A percentile compares a stretch with the other conserved stretches of the same genome.
phyloP scores from a whole-genome alignment of 1,140 invertebrate genomes.

The Drosophila lini region DNA sequence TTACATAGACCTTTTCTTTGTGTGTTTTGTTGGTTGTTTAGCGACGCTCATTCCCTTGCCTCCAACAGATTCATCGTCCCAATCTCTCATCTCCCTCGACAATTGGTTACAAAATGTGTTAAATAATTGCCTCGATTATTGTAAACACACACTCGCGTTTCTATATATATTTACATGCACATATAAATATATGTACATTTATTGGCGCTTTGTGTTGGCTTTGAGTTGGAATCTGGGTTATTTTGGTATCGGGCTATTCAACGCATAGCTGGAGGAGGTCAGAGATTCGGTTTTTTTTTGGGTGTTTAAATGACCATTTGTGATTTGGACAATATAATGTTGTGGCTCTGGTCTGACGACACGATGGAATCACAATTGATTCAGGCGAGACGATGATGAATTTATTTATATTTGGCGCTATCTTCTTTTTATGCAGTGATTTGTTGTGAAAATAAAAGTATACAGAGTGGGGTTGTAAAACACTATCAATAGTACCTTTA shows the following conservation, averaged over 20 bases:
- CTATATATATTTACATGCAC: background rate
- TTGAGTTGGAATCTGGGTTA: conserved; percentile 40
- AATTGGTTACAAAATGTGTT: conserved; percentile 72
- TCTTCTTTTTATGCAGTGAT: background rate
- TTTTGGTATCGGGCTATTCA: conserved; percentile 30
- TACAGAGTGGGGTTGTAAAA: background rate
- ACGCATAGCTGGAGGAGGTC: conserved; percentile 18
- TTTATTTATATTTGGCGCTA: background rate
- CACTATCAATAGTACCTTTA: background rate
- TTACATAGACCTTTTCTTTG: conserved; percentile 72
- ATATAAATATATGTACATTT: background rate
- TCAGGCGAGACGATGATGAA: background rate
- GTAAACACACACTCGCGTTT: conserved; percentile 23
- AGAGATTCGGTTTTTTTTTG: conserved; percentile 19
- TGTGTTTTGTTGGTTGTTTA: conserved; percentile 58
- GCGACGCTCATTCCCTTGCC: conserved; percentile 61
- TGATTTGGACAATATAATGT: conserved; percentile 24
- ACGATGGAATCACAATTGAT: conserved; percentile 1
- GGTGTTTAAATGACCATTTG: conserved; percentile 37
- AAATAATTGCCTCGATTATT: conserved; percentile 74
- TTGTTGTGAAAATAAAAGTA: conserved; percentile 3
- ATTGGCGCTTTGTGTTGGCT: conserved; percentile 5
- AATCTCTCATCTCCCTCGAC: conserved; percentile 4
- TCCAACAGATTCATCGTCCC: conserved; percentile 5
- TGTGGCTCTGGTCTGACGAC: conserved; percentile 11